Conservation (phyloP, 2,113 vertebrate species). For the Thryonomys swinderianus region DNA sequence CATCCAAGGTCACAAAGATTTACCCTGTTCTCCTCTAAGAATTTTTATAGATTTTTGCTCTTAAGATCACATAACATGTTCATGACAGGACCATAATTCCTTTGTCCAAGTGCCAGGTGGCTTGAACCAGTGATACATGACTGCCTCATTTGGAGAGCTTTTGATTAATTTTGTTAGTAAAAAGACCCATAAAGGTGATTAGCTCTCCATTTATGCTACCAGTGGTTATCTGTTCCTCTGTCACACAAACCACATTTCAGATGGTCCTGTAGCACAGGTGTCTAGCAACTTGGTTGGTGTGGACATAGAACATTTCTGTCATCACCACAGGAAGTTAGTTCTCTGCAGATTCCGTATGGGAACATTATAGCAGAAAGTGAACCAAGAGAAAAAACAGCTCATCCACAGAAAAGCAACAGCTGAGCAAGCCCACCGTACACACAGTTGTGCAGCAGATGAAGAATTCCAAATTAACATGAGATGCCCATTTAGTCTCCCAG, state of each 20-base stretch:
- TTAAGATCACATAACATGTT: not conserved
- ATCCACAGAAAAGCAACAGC: not conserved
- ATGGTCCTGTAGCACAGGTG: not conserved
- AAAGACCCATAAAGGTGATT: not conserved
- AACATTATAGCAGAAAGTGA: not conserved
- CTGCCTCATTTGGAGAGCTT: not conserved
- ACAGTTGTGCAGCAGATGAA: not conserved
- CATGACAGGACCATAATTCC: not conserved
- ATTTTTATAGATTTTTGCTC: not conserved
- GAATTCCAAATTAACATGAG: not conserved
- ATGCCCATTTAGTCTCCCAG: not conserved
- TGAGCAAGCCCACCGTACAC: not conserved
- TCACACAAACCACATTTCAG: not conserved
- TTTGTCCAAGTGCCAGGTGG: not conserved
- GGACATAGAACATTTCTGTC: not conserved
- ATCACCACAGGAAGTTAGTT: not conserved
- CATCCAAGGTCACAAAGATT: not conserved
- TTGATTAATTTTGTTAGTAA: not conserved
- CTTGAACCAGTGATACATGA: not conserved
- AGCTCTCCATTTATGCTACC: not conserved
- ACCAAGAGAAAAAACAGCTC: not conserved
- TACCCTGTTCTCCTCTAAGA: not conserved
- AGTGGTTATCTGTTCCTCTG: not conserved
- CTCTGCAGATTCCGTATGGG: not conserved
- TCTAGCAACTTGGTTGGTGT: not conserved